Base-by-base conservation (phyloP, 2,797 vertebrate species). In the Arvicola amphibius region DNA sequence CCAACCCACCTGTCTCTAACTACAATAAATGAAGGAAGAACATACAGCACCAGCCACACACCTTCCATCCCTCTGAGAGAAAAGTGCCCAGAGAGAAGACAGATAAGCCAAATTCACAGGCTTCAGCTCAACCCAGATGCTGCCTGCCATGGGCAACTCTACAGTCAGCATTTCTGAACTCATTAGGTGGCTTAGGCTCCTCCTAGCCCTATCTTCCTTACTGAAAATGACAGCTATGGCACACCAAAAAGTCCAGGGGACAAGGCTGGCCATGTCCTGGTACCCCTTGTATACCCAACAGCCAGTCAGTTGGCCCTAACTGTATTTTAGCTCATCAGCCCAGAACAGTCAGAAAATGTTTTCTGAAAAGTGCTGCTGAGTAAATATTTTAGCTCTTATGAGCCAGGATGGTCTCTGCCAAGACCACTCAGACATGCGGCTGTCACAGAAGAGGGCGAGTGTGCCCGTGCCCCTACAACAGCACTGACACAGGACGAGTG, bases 31-130 rank as follows among this genome's bases (percentile, higher is more conserved):
- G 61, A 59, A 80, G 43, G n/a, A 43, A 40, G 29, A 67, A 43
- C 25, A 9, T 4, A 32, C 11, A 25, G 43, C 37, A 1, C 0
- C 16, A 40, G 65, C 79, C 80, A 46, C 0, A 40, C 5, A 11
- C 87, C 48, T 53, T 61, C 77, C 37, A 79, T 7, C 17, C 23
- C 19, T 71, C 23, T 1, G 27, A 25, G 40, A 0, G 7, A 40
- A 94, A 61, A 34, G 6, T 5, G 10, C 8, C 53, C 71, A 1
- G 9, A 63, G 37, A 46, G 0, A 12, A 43, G 51, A 83, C n/a
- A 2, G 11, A 32, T 1, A 1, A 5, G 29, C 1, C 53, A 69
- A 27, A 9, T 0, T 63, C 48, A 25, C 48, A 32, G 17, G 37
- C 12, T 56, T 67, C 9, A 17, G 34, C 37, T 53, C 32, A 7